Conservation (phyloP, 2,797 vertebrate species). For the Leucoraja ocellata region DNA sequence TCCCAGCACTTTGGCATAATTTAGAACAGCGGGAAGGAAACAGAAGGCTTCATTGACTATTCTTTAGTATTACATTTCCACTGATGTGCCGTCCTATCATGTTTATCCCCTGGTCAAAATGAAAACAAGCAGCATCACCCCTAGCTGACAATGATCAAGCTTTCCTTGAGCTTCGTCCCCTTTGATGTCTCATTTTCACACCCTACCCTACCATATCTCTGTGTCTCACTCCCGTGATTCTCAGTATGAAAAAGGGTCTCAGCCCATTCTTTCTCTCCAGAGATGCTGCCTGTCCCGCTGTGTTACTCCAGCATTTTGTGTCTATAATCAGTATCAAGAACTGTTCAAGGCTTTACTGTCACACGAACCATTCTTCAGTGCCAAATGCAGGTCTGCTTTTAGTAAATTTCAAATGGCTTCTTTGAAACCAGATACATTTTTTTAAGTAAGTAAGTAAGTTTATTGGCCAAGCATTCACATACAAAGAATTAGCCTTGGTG, state of each 20-base stretch:
- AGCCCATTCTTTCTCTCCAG: too few species aligned
- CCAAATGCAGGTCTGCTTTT: background rate
- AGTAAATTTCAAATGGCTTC: background rate
- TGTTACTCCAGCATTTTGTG: too few species aligned
- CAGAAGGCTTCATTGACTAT: background rate
- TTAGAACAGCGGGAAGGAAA: background rate
- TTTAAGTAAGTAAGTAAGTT: too few species aligned
- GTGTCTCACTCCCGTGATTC: too few species aligned
- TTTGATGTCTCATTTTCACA: too few species aligned
- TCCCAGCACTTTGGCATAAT: background rate
- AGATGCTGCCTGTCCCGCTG: too few species aligned
- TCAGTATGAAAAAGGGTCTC: too few species aligned
- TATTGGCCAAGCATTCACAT: too few species aligned
- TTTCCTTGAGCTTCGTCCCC: too few species aligned
- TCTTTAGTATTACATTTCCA: background rate
- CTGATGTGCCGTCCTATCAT: background rate
- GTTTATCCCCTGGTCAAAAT: background rate
- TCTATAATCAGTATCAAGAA: background rate
- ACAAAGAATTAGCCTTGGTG: too few species aligned
- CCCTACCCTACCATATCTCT: too few species aligned
- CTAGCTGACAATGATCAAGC: too few species aligned
- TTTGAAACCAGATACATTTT: background rate
- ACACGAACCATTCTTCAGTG: background rate
- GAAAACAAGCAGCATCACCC: background rate
- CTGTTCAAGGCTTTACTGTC: background rate